Base-by-base conservation (phyloP, 2,888 invertebrate genomes). In the Cinara cedri region DNA sequence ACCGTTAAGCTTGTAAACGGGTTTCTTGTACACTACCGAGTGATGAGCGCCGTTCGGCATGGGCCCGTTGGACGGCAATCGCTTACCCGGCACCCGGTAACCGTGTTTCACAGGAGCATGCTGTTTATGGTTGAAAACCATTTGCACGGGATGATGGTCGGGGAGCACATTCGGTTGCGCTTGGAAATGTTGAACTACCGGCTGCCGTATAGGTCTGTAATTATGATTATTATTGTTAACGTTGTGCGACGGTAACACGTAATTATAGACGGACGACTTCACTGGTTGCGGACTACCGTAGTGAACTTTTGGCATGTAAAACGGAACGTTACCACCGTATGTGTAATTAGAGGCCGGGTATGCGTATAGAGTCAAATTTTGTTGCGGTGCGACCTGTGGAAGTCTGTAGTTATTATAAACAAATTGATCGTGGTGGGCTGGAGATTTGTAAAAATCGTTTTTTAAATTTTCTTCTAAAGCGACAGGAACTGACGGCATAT, bases 101-200 rank as follows among this genome's bases (percentile, higher is more conserved):
- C 63, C 81, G 24, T 82, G 81, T 55, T 82, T 83, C 10, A 83
- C 81, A 6, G 83, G 81, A 13, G 81, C 81, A 6, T 81, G 83
- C 13, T 82, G 55, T 42, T 81, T 70, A 21, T 82, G 80, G 3
- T 76, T 54, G 66, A 80, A 68, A 14, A 82, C 81, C 54, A 34
- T 78, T 21, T 68, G 76, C 1, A 34, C 16, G 0, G 68, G 49
- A 55, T 57, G 57, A 1, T 46, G 14, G 8, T 70, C 34, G 60
- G 16, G 9, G n/a, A 8, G 34, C 2, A 24, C 19, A 46, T 62
- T 57, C 9, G 42, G 74, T 44, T 75, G 75, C 14, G 24, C 44
- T 13, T 54, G 51, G 19, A 11, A 72, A 42, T 74, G 14, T 11
- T 21, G 24, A 24, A 60, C 16, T 8, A 24, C 70, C 21, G 68